A percentile compares a stretch with the other conserved stretches of the same genome.
Evolutionary conservation across 2,113 vertebrate species (phyloP).

Genomic region (Seriola aureovittata): DNA sequence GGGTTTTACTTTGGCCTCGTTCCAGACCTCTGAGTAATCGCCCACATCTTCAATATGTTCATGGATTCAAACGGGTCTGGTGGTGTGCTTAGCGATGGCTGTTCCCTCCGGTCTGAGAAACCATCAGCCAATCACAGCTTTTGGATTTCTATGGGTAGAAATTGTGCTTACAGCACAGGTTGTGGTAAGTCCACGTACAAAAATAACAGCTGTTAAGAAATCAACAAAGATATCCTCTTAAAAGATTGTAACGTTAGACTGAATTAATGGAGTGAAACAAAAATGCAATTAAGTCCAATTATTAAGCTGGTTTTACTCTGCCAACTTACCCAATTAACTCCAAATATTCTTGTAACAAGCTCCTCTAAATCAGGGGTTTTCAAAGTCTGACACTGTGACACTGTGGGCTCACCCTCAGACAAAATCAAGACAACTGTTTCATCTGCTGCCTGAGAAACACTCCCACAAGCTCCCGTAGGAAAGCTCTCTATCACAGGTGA

Average conservation of each 20-base stretch:
- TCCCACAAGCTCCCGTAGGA: background rate
- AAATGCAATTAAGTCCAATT: background rate
- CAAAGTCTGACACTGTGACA: no score
- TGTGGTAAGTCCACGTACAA: background rate
- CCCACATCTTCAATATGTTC: conserved; percentile 1
- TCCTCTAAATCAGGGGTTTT: background rate
- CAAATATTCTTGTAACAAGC: background rate
- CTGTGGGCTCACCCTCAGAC: no score
- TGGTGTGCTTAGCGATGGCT: no score
- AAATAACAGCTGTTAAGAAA: background rate
- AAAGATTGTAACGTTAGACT: background rate
- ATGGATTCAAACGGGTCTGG: no score
- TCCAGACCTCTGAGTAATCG: conserved; percentile 21
- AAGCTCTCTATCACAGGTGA: background rate
- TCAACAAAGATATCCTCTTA: background rate
- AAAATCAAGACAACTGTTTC: no score
- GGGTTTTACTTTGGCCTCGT: conserved; percentile 2
- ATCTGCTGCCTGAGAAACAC: no score
- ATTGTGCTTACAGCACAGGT: background rate
- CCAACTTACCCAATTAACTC: background rate
- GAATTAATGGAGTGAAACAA: background rate
- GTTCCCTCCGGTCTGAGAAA: background rate
- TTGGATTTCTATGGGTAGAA: background rate
- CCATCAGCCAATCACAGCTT: conserved; percentile 18
- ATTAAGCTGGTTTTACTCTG: background rate